Base-by-base conservation (phyloP, 2,888 invertebrate genomes). In the Agonopterix heracliana region DNA sequence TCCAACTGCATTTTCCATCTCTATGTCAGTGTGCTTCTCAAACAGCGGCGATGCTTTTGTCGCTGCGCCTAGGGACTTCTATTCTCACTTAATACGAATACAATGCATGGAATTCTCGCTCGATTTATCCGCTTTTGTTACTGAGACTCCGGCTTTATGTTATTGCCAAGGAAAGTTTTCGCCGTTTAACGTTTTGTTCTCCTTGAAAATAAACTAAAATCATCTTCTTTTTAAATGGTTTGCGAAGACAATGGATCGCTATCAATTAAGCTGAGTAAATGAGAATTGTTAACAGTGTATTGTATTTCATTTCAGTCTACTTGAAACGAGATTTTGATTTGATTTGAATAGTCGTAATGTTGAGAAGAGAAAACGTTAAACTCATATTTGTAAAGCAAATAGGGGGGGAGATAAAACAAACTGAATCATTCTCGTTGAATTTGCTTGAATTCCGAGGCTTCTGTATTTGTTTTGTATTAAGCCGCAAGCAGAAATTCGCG, bases 21-120 rank as follows among this genome's bases (percentile, higher is more conserved):
- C 41, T 56, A 54, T 43, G 14, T 54, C 54, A 41, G 10, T 26
- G 60, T 52, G 54, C 62, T 53, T 63, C 53, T 55, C 64, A 64
- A 71, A 70, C 58, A 66, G 59, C 54, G 55, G 46, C 55, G 54
- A 63, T 60, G 69, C 71, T 70, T 70, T 73, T 70, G 73, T 75
- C 64, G 58, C 59, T 36, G 46, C 41, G 60, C 56, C 62, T 57
- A 60, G 64, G 66, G 66, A 69, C 58, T 57, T 74, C 75, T 71
- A 73, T 76, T 73, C 71, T 66, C 76, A 70, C 72, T 68, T 78
- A 78, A 77, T 79, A 72, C 73, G 71, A 65, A 64, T 71, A 80
- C 78, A 78, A 78, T 78, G 75, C 76, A 66, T 63, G 66, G 66
- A 63, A 64, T 66, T 68, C 65, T 63, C 70, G 61, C 63, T 63